Evolutionary conservation across 2,113 vertebrate genomes (phyloP).

Genomic region (Lamprotornis superbus): DNA sequence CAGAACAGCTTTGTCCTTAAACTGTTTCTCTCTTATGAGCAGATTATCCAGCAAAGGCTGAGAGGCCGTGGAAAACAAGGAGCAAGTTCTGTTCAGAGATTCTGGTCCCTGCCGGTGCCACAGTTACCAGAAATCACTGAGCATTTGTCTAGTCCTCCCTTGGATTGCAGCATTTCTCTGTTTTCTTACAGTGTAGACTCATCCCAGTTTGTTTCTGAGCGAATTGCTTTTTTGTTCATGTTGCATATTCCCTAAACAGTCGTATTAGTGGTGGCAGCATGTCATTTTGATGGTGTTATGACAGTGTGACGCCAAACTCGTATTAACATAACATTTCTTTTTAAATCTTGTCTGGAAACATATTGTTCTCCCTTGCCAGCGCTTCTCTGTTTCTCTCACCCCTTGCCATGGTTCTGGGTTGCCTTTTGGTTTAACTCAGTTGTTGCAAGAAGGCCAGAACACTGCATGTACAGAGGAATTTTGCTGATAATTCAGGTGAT

Average conservation of each 20-base stretch:
- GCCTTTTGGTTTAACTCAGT: background rate
- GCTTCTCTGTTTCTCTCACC: conserved; percentile 8
- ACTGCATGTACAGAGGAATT: accelerated
- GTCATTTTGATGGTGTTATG: conserved; percentile 65
- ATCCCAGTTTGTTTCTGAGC: conserved; percentile 14
- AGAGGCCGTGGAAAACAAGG: background rate
- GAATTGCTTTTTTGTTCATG: conserved; percentile 27
- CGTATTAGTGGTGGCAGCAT: conserved; percentile 52
- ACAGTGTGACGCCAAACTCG: conserved; percentile 54
- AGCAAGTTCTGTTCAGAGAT: background rate
- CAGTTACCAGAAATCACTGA: background rate
- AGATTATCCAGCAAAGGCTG: background rate
- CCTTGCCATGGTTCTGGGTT: background rate
- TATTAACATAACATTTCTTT: conserved; percentile 55
- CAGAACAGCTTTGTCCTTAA: conserved; percentile 34
- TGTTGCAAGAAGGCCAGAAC: background rate
- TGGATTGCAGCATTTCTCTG: background rate
- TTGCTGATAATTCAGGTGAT: background rate
- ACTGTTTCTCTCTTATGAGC: background rate
- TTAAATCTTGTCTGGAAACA: conserved; percentile 54
- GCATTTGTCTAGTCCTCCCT: background rate
- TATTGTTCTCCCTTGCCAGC: conserved; percentile 53
- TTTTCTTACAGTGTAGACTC: conserved; percentile 1
- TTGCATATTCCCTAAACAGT: conserved; percentile 39
- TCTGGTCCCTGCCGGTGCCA: background rate